These are phyloP conservation scores for Cromileptes altivelis DNA, from an alignment of 2,113 vertebrate species.

Conservation along the genomic window DNA sequence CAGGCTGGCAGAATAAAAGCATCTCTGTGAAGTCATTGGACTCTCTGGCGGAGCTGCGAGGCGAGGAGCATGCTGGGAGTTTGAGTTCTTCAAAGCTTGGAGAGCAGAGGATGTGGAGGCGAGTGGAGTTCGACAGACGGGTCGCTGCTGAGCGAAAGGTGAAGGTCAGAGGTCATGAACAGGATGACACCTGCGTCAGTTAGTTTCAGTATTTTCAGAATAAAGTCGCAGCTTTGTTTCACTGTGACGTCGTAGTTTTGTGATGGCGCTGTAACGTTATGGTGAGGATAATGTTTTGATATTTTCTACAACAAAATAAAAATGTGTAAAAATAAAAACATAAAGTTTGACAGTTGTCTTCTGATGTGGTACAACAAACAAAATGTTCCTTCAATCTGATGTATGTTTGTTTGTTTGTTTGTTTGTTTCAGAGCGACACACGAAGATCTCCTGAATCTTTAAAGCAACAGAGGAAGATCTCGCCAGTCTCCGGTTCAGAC, in stretches of 20 bases:
- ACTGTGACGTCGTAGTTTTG: too few relatives aligned
- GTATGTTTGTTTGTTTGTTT: too few relatives aligned
- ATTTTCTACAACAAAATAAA: too few relatives aligned
- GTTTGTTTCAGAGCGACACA: slow-evolving; percentile 21
- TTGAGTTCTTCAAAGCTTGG: not conserved
- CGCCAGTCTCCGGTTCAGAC: not conserved
- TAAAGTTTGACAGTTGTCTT: too few relatives aligned
- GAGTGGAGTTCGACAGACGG: not conserved
- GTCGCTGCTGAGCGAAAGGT: slow-evolving; percentile 9
- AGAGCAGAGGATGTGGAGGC: not conserved
- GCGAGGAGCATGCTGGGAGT: slow-evolving; percentile 43
- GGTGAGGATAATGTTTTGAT: too few relatives aligned
- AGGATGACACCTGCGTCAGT: not conserved
- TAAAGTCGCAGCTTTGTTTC: too few relatives aligned
- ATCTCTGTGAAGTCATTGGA: slow-evolving; percentile 50
- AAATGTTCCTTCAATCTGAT: not conserved
- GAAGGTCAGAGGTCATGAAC: slow-evolving; percentile 2
- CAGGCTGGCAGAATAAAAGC: not conserved
- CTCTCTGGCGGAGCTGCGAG: slow-evolving; percentile 47
- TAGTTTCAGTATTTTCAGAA: too few relatives aligned
- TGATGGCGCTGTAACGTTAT: too few relatives aligned
- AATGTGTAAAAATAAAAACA: too few relatives aligned
- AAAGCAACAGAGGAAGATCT: slow-evolving; percentile 16
- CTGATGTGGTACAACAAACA: too few relatives aligned
- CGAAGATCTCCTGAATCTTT: not conserved